phyloP scores from a whole-genome alignment of 2,113 vertebrate species.

The Nesoenas mayeri region DNA sequence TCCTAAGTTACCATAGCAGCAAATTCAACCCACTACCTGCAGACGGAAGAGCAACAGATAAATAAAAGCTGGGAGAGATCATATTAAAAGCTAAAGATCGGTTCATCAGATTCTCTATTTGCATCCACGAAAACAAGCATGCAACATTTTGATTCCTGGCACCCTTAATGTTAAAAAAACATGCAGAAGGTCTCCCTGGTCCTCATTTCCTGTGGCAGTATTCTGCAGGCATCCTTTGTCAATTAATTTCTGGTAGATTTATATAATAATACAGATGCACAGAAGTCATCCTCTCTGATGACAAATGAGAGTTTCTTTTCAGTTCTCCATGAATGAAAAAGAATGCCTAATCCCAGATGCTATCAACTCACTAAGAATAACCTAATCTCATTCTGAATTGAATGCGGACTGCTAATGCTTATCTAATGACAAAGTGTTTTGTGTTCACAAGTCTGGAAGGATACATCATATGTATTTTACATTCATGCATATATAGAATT shows the following conservation, averaged over 20 bases:
- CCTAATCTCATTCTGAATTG: neutral
- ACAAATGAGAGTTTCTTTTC: conserved; percentile 37
- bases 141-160: neutral
- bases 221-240: conserved; percentile 34
- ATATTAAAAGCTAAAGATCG: neutral
- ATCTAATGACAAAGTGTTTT: conserved; percentile 10
- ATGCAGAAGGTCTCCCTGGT: neutral
- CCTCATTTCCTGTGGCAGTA: conserved; percentile 12
- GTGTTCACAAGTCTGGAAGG: neutral
- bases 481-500: neutral
- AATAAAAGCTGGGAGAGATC: neutral
- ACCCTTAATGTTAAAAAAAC: neutral
- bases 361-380: conserved; percentile 27
- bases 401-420: neutral
- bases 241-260: conserved; percentile 64
- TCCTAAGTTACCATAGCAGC: conserved; percentile 24
- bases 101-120: neutral
- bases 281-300: conserved; percentile 14
- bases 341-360: conserved; percentile 22
- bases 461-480: neutral
- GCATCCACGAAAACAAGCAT: neutral
- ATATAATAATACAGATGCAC: conserved; percentile 47
- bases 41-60: neutral
- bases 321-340: conserved; percentile 44
- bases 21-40: neutral